phyloP scores from a whole-genome alignment of 2,113 vertebrate species.

The Zonotrichia leucophrys region DNA sequence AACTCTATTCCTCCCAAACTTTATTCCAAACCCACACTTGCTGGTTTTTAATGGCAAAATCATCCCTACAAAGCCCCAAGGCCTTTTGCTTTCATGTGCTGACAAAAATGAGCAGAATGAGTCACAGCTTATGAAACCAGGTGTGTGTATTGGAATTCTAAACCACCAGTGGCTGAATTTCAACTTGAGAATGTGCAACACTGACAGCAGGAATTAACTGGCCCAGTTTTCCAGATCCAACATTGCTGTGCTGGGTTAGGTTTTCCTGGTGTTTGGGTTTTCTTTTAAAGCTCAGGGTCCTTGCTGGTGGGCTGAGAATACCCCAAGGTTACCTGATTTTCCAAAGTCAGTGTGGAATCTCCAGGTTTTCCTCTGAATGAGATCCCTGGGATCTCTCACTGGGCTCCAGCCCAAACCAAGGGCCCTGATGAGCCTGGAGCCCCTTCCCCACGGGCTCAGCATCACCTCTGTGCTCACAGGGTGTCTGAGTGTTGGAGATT shows the following conservation, averaged over 20 bases:
- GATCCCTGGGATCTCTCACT: neutral
- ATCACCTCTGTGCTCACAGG: rapidly evolving
- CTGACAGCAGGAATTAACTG: neutral
- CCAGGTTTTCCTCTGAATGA: neutral
- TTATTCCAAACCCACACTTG: neutral
- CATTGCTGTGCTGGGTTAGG: neutral
- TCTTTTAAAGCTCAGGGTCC: neutral
- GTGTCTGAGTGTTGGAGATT: too few species aligned
- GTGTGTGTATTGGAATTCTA: rapidly evolving
- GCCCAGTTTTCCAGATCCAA: too few species aligned
- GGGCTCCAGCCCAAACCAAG: neutral
- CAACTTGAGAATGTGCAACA: rapidly evolving
- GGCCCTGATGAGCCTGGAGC: neutral
- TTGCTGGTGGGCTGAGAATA: neutral
- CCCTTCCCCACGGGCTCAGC: rapidly evolving
- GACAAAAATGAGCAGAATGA: neutral
- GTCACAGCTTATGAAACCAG: neutral
- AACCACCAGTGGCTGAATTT: neutral
- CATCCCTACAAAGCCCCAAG: neutral
- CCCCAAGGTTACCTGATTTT: neutral
- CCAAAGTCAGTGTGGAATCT: neutral
- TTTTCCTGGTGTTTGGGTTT: neutral
- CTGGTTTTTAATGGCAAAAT: neutral
- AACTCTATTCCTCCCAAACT: neutral
- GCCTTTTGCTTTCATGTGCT: neutral